Evolutionary conservation across 2,113 vertebrate species (phyloP).

Genomic region (Cyanocitta stelleri): DNA sequence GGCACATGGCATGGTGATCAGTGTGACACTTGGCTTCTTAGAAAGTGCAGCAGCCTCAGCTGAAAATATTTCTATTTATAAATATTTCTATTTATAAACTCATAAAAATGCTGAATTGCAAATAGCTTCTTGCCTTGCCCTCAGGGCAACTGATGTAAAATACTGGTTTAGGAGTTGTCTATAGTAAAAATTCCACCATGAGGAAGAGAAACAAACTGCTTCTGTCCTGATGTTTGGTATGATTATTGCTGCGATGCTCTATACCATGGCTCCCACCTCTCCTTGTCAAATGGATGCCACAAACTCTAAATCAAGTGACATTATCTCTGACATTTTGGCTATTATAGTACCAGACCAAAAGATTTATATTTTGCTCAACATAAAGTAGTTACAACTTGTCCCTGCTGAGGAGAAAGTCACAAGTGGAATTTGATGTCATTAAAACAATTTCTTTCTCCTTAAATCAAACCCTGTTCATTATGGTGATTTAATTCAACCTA

Average conservation of each 20-base stretch:
- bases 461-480: neutral
- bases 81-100: neutral
- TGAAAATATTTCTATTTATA: neutral
- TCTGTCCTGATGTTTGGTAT: neutral
- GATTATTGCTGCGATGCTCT: neutral
- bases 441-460: neutral
- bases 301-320: neutral
- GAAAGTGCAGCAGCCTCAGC: neutral
- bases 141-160: neutral
- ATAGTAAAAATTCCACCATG: neutral
- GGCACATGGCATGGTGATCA: neutral
- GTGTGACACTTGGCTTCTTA: neutral
- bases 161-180: neutral
- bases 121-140: neutral
- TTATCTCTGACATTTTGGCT: neutral
- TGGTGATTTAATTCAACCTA: neutral
- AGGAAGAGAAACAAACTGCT: neutral
- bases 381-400: neutral
- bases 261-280: neutral
- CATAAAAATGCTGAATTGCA: neutral
- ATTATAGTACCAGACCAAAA: neutral
- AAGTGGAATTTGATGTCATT: slow-evolving; percentile 9
- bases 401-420: slow-evolving; percentile 1
- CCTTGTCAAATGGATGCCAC: neutral
- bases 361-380: neutral